A percentile compares a stretch with the other conserved stretches of the same genome.
Conservation (phyloP, 2,113 vertebrate species). For the Silurus asotus region DNA sequence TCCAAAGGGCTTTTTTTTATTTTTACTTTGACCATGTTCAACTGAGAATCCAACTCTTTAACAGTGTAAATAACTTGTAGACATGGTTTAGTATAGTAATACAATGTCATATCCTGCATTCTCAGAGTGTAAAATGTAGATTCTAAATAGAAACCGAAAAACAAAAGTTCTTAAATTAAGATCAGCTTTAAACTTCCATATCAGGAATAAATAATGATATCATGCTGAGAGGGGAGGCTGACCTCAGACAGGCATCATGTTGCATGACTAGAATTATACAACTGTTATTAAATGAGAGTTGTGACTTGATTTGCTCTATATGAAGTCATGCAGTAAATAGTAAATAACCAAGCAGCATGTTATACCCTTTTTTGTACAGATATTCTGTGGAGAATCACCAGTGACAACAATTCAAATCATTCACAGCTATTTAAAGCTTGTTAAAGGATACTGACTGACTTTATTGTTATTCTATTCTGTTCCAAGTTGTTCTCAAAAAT, state of each 20-base stretch:
- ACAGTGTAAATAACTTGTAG: too few species aligned
- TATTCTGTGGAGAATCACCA: background rate
- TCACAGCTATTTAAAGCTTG: background rate
- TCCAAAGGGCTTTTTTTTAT: too few species aligned
- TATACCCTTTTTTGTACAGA: background rate
- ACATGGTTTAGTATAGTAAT: background rate
- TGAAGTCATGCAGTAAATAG: background rate
- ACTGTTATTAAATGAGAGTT: background rate
- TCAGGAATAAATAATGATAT: background rate
- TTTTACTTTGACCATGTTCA: too few species aligned
- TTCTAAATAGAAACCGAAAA: background rate
- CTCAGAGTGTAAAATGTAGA: background rate
- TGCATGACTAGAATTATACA: slow-evolving; percentile 5
- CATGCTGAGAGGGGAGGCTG: background rate
- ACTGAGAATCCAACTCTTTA: too few species aligned
- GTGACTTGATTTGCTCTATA: background rate
- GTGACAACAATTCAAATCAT: background rate
- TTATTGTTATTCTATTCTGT: background rate
- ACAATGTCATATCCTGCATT: background rate
- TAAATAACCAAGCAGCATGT: background rate
- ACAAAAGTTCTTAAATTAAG: too few species aligned
- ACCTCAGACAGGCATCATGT: background rate
- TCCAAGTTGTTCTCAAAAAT: background rate
- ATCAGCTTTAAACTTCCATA: background rate
- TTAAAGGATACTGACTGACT: background rate